Evolutionary conservation across 2,113 vertebrate species (phyloP).

Genomic region (Ondatra zibethicus): DNA sequence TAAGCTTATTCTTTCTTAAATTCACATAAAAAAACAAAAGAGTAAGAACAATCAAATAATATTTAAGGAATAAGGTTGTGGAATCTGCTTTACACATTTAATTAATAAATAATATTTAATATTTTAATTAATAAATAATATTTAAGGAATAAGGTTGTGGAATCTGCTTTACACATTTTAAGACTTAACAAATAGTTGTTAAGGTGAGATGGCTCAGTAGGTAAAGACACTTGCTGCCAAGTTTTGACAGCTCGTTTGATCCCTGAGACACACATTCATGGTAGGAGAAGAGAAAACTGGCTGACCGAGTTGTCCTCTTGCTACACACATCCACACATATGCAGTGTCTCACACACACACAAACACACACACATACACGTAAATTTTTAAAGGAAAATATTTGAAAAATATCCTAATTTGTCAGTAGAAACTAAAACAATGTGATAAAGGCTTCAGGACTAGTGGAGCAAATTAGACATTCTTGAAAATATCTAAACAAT

Average conservation of each 20-base stretch:
- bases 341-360: not conserved
- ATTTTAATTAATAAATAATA: no score
- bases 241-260: no score
- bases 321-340: not conserved
- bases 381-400: not conserved
- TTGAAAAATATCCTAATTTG: not conserved
- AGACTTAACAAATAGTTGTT: not conserved
- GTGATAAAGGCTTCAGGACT: not conserved
- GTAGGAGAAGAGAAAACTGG: not conserved
- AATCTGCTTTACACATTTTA: not conserved
- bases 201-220: not conserved
- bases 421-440: not conserved
- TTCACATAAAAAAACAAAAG: not conserved
- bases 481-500: not conserved
- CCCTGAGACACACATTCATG: not conserved
- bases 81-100: not conserved
- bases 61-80: not conserved
- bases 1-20: not conserved
- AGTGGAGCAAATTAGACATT: not conserved
- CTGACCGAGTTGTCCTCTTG: not conserved
- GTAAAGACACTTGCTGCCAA: not conserved
- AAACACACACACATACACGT: not conserved
- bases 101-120: no score
- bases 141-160: no score
- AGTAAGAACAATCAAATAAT: not conserved